Base-by-base conservation (phyloP, 2,113 vertebrate species). In the Saccopteryx bilineata region DNA sequence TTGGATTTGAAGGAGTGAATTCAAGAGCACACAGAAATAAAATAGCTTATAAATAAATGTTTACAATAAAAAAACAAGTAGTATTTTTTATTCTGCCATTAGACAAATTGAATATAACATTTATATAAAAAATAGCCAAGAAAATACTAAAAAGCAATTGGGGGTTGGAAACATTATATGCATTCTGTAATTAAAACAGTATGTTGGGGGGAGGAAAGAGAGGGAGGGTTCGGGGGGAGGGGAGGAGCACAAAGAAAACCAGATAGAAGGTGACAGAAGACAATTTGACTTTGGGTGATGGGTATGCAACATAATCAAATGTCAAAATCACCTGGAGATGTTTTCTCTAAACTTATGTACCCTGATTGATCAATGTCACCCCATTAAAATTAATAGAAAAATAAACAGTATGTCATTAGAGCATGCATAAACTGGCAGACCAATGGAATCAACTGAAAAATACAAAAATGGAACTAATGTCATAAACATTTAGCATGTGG, bases 391-490 rank as follows among this genome's bases (percentile, higher is more conserved):
- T 39, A 39, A 39, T 39, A 39, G 39, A 39, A 39, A 39, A 39
- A 39, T 39, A 84, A 94, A 87, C 7, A 75, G 12, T 28, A 48
- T 69, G 71, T 26, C 21, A 56, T 58, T 87, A 84, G 10, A 84
- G 17, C 23, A 83, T 26, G 6, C 82, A 79, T 52, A 90, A 86
- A 19, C 5, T n/a, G 5, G 21, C 28, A 75, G 11, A 31, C 14
- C 17, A 79, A 65, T n/a, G 52, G 8, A 93, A 79, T 1, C 23
- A 28, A 76, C 7, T 83, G 9, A 15, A 87, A 93, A 93, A 65
- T 12, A 63, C 4, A 87, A 63, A 95, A 93, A 69, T 60, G 80
- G 6, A 92, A 58, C 19, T 60, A 92, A 83, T 60, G 23, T n/a
- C 19, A 82, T 76, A 52, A 83, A 93, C 91, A 48, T 75, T 79